Percentiles rank a stretch among this genome's conserved stretches.
Evolutionary conservation across 2,113 vertebrate genomes (phyloP).

Genomic region (Cyanoramphus novaezelandiae): DNA sequence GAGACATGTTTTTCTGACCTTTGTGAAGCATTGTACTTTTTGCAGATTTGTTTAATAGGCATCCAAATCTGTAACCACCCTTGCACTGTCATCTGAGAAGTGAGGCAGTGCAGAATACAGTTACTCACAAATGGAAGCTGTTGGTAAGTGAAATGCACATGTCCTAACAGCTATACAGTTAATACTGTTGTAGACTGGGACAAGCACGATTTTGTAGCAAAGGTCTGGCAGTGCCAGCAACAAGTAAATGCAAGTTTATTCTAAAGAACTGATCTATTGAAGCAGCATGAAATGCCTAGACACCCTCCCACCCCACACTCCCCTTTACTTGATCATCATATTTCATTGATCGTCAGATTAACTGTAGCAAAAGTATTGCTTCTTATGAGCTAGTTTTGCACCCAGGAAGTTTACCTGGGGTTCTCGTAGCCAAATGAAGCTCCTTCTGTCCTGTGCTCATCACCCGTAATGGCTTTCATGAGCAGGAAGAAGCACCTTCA

Average conservation of each 20-base stretch:
- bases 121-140: not conserved
- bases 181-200: constrained; percentile 2
- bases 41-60: not conserved
- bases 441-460: not conserved
- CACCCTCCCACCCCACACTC: not conserved
- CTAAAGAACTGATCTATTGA: not conserved
- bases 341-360: not conserved
- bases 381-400: not conserved
- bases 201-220: constrained; percentile 14
- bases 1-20: not conserved
- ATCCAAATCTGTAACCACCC: not conserved
- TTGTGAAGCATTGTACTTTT: not conserved
- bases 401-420: not conserved
- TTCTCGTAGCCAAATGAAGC: not conserved
- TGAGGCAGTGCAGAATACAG: not conserved
- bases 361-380: not conserved
- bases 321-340: not conserved
- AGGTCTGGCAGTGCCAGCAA: not conserved
- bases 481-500: not conserved
- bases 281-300: not conserved
- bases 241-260: not conserved
- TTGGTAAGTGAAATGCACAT: not conserved
- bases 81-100: not conserved
- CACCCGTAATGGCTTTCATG: not conserved
- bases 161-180: not conserved